phyloP scores from a whole-genome alignment of 2,797 vertebrate species.

The Allobates femoralis region DNA sequence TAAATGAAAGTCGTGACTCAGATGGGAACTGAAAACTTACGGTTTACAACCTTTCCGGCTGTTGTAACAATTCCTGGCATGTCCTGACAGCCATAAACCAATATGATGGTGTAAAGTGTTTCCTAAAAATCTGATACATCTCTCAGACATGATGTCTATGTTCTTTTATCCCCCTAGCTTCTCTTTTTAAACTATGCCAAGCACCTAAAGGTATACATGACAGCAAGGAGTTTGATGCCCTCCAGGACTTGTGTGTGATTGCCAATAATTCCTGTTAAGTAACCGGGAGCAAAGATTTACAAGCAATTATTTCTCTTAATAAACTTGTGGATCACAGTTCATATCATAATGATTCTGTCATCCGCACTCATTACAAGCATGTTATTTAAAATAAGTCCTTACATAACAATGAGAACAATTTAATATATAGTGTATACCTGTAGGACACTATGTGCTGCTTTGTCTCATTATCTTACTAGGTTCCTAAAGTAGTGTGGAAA shows the following conservation, averaged over 20 bases:
- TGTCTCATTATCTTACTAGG: not conserved
- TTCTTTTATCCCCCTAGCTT: slow-evolving; percentile 28
- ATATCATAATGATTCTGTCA: slow-evolving; percentile 24
- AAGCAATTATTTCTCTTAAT: slow-evolving; percentile 13
- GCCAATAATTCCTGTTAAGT: not conserved
- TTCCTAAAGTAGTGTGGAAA: too few species aligned
- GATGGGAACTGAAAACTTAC: not conserved
- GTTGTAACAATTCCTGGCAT: not conserved
- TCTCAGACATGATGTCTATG: slow-evolving; percentile 13
- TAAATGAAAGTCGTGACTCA: not conserved
- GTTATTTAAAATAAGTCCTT: slow-evolving; percentile 4
- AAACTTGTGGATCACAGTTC: not conserved
- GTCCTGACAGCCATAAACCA: not conserved
- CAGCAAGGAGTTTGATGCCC: slow-evolving; percentile 13
- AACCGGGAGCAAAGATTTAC: slow-evolving; percentile 40
- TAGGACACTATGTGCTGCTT: not conserved
- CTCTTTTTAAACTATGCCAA: slow-evolving; percentile 15
- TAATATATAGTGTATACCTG: not conserved
- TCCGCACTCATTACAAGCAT: slow-evolving; percentile 30
- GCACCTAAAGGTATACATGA: slow-evolving; percentile 29
- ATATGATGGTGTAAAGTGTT: slow-evolving; percentile 36
- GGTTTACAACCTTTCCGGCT: not conserved
- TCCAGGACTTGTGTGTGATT: slow-evolving; percentile 2
- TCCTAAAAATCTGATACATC: slow-evolving; percentile 25
- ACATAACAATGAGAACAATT: slow-evolving; percentile 9